phyloP scores from a whole-genome alignment of 2,113 vertebrate genomes.

The Phalacrocorax pelagicus region DNA sequence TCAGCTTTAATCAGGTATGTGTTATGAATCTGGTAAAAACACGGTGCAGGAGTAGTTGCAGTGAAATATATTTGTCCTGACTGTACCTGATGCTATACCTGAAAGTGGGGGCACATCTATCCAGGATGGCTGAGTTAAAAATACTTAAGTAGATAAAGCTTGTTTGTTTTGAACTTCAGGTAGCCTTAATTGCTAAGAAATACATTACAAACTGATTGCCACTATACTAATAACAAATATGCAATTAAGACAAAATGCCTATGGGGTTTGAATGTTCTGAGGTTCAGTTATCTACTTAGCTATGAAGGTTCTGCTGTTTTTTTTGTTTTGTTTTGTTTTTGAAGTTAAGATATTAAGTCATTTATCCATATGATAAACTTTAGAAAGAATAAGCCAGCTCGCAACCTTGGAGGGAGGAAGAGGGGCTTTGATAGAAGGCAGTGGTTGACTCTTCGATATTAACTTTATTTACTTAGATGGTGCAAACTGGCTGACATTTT shows the following conservation, averaged over 20 bases:
- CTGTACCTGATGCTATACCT: not conserved
- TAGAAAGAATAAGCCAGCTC: not conserved
- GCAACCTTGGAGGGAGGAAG: not conserved
- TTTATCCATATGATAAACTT: not conserved
- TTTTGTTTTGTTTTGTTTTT: not conserved
- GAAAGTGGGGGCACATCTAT: not conserved
- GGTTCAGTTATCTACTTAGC: not conserved
- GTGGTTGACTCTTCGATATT: slow-evolving; percentile 21
- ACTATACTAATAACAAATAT: not conserved
- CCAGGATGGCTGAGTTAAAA: not conserved
- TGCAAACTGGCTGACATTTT: slow-evolving; percentile 95
- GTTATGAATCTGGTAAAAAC: not conserved
- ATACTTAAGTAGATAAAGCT: not conserved
- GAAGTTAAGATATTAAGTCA: not conserved
- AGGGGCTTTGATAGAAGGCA: not conserved
- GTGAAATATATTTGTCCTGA: not conserved
- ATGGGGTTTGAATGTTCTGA: not conserved
- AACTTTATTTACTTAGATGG: slow-evolving; percentile 81
- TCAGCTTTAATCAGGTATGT: not conserved
- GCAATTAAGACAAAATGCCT: not conserved
- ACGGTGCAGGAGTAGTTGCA: not conserved
- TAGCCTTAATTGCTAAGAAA: not conserved
- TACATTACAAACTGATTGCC: not conserved
- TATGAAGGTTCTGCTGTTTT: not conserved
- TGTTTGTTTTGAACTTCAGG: not conserved